These are phyloP conservation scores for Gymnopithys bicolor DNA, from an alignment of 2,797 vertebrate species.

Conservation along the genomic window DNA sequence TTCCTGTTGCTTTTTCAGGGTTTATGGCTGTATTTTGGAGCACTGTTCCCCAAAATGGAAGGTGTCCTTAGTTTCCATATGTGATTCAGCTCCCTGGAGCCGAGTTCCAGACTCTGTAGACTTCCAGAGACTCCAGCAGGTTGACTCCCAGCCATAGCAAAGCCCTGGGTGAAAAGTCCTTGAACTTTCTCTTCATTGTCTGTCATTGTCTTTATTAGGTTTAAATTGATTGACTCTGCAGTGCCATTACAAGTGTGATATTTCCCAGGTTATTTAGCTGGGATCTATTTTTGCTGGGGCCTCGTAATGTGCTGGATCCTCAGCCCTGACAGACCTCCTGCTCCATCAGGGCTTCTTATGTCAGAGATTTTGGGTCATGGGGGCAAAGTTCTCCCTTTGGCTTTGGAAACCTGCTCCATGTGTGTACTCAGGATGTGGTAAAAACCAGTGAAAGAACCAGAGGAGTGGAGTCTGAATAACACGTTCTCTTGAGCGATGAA, in stretches of 20 bases:
- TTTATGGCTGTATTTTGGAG: background rate
- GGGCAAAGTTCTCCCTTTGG: background rate
- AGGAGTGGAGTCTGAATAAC: background rate
- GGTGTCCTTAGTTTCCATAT: background rate
- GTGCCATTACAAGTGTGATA: constrained; percentile 34
- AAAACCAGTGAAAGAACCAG: background rate
- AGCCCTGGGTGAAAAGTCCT: constrained; percentile 62
- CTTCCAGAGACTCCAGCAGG: background rate
- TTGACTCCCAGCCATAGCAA: background rate
- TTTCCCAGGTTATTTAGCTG: constrained; percentile 54
- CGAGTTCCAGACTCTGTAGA: background rate
- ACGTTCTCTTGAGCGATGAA: background rate
- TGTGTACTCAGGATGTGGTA: fast-evolving
- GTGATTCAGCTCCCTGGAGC: background rate
- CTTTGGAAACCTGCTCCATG: background rate
- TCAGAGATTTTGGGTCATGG: background rate
- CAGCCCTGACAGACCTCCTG: background rate
- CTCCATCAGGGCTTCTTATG: fast-evolving
- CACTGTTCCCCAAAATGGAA: background rate
- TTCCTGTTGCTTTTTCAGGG: background rate
- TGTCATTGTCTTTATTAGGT: constrained; percentile 38
- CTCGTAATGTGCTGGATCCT: background rate
- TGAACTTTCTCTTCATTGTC: constrained; percentile 65
- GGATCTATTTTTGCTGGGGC: constrained; percentile 24
- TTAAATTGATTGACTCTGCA: constrained; percentile 60